phyloP scores from a whole-genome alignment of 37 sponge, comb jelly and placozoan genomes.

The Tethya wilhelma region DNA sequence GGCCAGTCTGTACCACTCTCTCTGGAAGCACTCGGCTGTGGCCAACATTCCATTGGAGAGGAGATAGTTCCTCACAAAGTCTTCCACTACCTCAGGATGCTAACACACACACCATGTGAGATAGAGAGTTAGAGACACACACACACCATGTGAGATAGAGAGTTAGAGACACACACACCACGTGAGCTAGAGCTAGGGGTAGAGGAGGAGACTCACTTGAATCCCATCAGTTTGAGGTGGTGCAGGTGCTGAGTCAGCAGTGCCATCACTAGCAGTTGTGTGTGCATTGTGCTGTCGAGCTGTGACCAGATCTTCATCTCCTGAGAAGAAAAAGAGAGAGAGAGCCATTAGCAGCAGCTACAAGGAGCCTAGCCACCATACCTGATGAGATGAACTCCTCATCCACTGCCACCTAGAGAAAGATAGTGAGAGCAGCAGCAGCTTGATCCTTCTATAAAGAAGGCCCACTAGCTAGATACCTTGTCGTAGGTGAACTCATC shows the following conservation, averaged over 20 bases:
- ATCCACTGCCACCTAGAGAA: constrained; percentile 13
- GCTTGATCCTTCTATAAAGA: background rate
- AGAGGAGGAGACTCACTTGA: no score
- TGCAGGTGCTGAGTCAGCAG: no score
- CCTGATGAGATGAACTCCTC: constrained; percentile 16
- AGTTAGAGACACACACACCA: background rate
- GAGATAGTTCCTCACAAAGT: constrained; percentile 95
- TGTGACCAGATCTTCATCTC: constrained; percentile 46
- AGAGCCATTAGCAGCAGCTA: background rate
- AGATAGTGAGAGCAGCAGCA: background rate
- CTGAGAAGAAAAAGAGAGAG: constrained; percentile 1
- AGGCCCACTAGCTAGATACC: background rate
- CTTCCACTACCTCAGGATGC: constrained; percentile 89
- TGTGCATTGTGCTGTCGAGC: constrained; percentile 24
- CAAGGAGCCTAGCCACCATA: constrained; percentile 1
- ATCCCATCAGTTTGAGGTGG: no score
- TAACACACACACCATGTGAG: background rate
- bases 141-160: background rate
- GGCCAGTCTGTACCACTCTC: constrained; percentile 83
- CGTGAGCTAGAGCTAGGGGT: background rate
- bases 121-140: background rate
- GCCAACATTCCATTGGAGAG: constrained; percentile 66
- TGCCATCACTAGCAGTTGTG: no score
- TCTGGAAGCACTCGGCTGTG: constrained; percentile 86
- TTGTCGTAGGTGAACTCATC: constrained; percentile 71